These are phyloP conservation scores for Vandiemenella viatica DNA, from an alignment of 2,888 invertebrate species.

Conservation along the genomic window DNA sequence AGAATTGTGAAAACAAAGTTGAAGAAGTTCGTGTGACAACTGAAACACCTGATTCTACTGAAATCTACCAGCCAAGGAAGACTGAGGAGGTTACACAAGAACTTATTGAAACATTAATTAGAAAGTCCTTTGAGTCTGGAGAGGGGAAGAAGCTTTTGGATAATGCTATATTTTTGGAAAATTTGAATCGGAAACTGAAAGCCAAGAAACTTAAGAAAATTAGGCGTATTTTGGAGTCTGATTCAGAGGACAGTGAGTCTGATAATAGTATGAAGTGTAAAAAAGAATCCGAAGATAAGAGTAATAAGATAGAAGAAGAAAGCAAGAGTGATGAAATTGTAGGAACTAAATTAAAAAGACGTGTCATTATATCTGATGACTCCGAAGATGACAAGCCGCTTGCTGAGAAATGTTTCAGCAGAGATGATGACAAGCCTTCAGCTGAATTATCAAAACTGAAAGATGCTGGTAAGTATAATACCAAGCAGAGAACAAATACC, in stretches of 20 bases:
- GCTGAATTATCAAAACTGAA: no score
- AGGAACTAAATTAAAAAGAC: constrained; percentile 1
- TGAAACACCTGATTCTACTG: constrained; percentile 6
- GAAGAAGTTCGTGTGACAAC: constrained; percentile 18
- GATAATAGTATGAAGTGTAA: constrained; percentile 3
- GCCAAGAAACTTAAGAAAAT: constrained; percentile 41
- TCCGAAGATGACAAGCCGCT: constrained; percentile 23
- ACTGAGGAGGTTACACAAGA: constrained; percentile 23
- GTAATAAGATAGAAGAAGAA: neutral
- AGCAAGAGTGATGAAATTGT: neutral
- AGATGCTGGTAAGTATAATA: neutral
- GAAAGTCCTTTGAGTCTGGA: constrained; percentile 23
- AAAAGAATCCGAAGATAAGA: constrained; percentile 1
- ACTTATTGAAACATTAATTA: constrained; percentile 23
- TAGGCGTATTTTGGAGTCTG: constrained; percentile 39
- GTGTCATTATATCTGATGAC: constrained; percentile 24
- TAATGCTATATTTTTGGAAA: constrained; percentile 35
- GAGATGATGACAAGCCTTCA: constrained; percentile 2
- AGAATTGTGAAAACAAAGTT: constrained; percentile 18
- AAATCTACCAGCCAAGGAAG: constrained; percentile 10
- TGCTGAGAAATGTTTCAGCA: constrained; percentile 16
- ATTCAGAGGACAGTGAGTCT: constrained; percentile 28
- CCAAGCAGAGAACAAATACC: neutral
- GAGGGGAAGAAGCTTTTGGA: constrained; percentile 24
- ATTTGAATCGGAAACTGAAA: constrained; percentile 27